Conservation (phyloP, 2,888 invertebrate genomes). For the Dysmachus trigonus region DNA sequence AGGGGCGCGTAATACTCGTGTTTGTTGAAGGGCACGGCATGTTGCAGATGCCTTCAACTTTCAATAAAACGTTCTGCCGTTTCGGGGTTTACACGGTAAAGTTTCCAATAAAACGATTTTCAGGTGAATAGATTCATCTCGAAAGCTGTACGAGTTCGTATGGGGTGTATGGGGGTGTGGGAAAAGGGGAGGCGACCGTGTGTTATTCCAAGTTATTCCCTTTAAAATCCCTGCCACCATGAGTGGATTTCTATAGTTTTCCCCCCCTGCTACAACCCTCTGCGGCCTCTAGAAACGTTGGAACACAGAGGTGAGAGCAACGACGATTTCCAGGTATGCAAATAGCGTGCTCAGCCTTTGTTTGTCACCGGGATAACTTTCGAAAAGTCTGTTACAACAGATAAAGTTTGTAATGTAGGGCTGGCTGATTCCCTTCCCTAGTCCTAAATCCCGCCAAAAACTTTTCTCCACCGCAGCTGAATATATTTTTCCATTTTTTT, state of each 20-base stretch:
- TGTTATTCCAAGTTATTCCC: constrained; percentile 22
- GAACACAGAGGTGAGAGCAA: neutral
- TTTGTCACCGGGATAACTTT: constrained; percentile 21
- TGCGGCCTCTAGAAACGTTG: too few species aligned
- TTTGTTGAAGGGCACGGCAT: neutral
- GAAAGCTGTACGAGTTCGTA: neutral
- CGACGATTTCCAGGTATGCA: neutral
- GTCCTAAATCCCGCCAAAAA: neutral
- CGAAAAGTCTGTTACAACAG: constrained; percentile 28
- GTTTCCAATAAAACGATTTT: constrained; percentile 34
- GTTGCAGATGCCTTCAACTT: neutral
- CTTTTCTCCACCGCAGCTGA: neutral
- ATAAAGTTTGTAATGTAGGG: constrained; percentile 27
- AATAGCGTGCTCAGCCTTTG: constrained; percentile 29
- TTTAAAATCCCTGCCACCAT: neutral
- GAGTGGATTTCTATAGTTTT: constrained; percentile 20
- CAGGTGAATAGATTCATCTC: constrained; percentile 29
- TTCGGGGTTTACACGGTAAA: constrained; percentile 11
- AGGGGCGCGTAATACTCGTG: neutral
- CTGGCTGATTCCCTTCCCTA: neutral
- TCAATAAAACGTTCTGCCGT: neutral
- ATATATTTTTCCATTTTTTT: neutral
- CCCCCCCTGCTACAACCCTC: neutral
- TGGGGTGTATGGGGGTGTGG: neutral
- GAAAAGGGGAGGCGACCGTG: neutral